These are phyloP conservation scores for Diorhabda carinulata DNA, from an alignment of 1,140 invertebrate genomes.

Conservation along the genomic window DNA sequence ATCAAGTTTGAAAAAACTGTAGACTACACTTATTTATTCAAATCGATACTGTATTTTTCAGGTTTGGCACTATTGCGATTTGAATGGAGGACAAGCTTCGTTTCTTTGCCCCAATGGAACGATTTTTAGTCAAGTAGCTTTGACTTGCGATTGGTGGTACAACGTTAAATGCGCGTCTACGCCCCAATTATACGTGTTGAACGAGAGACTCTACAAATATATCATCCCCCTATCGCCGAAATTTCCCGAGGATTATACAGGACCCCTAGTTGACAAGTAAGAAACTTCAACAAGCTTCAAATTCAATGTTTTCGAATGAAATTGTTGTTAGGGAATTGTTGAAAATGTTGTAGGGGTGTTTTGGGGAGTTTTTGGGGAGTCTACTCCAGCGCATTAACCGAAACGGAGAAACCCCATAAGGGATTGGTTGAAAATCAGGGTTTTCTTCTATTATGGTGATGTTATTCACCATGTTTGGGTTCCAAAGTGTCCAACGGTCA, in stretches of 20 bases:
- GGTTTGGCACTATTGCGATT: conserved; percentile 88
- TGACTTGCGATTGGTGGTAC: conserved; percentile 92
- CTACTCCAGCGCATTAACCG: too few species aligned
- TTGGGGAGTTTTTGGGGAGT: too few species aligned
- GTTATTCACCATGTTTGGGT: too few species aligned
- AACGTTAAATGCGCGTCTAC: conserved; percentile 81
- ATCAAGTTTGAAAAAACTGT: too few species aligned
- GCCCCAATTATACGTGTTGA: conserved; percentile 78
- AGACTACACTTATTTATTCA: background rate
- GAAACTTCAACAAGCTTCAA: conserved; percentile 7
- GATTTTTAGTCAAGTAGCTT: conserved; percentile 80
- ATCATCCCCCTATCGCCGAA: conserved; percentile 79
- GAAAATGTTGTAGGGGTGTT: too few species aligned
- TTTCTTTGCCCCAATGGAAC: conserved; percentile 89
- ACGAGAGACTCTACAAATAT: conserved; percentile 83
- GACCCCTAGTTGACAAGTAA: conserved; percentile 76
- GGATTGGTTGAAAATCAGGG: too few species aligned
- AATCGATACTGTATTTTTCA: conserved; percentile 46
- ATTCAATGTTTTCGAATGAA: too few species aligned
- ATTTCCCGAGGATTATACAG: conserved; percentile 82
- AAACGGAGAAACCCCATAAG: too few species aligned
- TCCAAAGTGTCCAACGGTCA: too few species aligned
- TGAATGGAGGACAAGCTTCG: conserved; percentile 86
- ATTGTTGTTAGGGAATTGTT: too few species aligned
- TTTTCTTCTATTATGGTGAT: too few species aligned